Evolutionary conservation across 37 sponge, comb jelly and placozoan genomes (phyloP).

Genomic region (Hormiphora californensis): DNA sequence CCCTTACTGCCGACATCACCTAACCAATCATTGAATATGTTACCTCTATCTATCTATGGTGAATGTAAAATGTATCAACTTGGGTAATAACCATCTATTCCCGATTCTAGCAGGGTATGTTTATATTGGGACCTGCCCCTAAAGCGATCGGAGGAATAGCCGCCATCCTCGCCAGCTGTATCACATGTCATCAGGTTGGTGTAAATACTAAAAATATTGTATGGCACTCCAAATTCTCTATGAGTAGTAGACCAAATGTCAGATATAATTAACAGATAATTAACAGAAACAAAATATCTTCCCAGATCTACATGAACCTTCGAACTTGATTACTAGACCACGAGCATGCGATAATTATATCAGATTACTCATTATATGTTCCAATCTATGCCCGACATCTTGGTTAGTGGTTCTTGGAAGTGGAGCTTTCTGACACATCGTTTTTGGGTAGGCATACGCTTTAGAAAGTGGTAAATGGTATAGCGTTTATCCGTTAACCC

Average conservation of each 20-base stretch:
- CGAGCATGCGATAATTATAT: conserved; percentile 90
- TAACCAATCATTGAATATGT: no score
- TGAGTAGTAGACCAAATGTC: not conserved
- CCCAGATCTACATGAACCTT: conserved; percentile 88
- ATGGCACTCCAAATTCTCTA: no score
- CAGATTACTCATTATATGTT: conserved; percentile 89
- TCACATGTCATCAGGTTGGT: not conserved
- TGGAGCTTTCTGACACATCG: no score
- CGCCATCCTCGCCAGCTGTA: not conserved
- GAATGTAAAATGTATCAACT: no score
- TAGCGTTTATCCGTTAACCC: no score
- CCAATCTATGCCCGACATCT: conserved; percentile 91
- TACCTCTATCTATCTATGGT: no score
- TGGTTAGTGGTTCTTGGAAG: conserved; percentile 71
- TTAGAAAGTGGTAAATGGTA: no score
- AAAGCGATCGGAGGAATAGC: not conserved
- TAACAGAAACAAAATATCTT: no score
- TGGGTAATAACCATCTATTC: no score
- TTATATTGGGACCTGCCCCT: conserved; percentile 22
- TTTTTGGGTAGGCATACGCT: no score
- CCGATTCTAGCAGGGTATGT: not conserved
- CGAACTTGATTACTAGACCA: conserved; percentile 74
- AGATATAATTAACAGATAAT: not conserved
- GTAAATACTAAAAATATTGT: no score
- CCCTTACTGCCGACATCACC: no score